Percentiles rank a stretch among this genome's conserved stretches.
These are phyloP conservation scores for Gopherus flavomarginatus DNA, from an alignment of 2,113 vertebrate species.

Conservation along the genomic window DNA sequence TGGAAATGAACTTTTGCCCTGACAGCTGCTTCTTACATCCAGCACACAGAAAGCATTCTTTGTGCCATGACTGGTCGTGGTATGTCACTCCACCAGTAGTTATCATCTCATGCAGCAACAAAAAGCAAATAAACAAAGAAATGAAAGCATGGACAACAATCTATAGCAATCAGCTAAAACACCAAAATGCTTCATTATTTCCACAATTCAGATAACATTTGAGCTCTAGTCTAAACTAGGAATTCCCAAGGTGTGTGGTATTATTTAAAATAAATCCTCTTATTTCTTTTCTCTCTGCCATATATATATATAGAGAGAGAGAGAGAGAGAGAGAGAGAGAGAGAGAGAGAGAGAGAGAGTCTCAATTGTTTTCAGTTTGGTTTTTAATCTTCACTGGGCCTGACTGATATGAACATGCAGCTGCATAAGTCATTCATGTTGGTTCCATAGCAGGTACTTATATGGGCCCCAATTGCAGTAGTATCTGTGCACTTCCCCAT, in stretches of 20 bases:
- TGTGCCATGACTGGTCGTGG: conserved; percentile 81
- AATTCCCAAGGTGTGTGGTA: background rate
- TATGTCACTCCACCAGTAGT: conserved; percentile 79
- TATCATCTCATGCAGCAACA: conserved; percentile 73
- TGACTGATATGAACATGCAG: background rate
- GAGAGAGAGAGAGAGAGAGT: background rate
- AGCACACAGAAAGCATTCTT: conserved; percentile 83
- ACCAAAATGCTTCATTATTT: background rate
- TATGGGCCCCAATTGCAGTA: background rate
- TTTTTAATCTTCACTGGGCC: background rate
- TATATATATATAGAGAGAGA: background rate
- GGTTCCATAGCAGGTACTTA: background rate
- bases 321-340: rapidly evolving
- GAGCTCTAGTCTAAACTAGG: background rate
- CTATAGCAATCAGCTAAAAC: background rate
- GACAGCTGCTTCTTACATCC: conserved; percentile 78
- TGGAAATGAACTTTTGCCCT: conserved; percentile 80
- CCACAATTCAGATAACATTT: background rate
- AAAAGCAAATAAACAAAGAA: conserved; percentile 12
- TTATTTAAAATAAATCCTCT: background rate
- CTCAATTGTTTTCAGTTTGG: background rate
- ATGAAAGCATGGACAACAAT: background rate
- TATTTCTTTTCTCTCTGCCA: background rate
- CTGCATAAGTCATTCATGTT: background rate
- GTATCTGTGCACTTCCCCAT: background rate